Percentiles rank a stretch among this genome's conserved stretches.
These are phyloP conservation scores for Agrochola lota DNA, from an alignment of 2,888 invertebrate genomes.

Conservation along the genomic window DNA sequence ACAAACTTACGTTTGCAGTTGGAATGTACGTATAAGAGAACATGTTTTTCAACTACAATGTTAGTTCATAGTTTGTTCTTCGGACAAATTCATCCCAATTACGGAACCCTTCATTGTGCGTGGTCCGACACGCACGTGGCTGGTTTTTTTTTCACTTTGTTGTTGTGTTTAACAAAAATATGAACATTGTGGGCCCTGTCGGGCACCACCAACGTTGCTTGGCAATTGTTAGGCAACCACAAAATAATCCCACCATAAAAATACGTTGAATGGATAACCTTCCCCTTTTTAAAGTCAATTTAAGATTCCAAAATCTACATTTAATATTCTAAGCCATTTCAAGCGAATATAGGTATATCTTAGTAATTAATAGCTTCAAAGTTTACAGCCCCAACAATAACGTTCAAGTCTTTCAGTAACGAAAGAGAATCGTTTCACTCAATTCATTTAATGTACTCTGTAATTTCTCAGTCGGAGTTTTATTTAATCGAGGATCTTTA, in stretches of 20 bases:
- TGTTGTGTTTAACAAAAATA: too few species aligned
- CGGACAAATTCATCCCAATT: too few species aligned
- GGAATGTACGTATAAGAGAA: too few species aligned
- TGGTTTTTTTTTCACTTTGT: too few species aligned
- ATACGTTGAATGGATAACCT: background rate
- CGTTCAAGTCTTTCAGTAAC: slow-evolving; percentile 14
- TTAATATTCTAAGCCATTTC: background rate
- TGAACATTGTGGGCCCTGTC: too few species aligned
- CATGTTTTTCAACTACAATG: too few species aligned
- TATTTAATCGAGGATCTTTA: slow-evolving; percentile 40
- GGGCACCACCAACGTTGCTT: background rate
- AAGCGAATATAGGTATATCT: slow-evolving; percentile 8
- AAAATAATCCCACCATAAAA: background rate
- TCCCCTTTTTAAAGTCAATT: background rate
- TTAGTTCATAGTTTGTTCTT: too few species aligned
- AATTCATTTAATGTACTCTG: slow-evolving; percentile 55
- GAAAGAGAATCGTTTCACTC: slow-evolving; percentile 44
- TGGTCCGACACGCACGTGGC: too few species aligned
- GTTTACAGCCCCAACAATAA: slow-evolving; percentile 43
- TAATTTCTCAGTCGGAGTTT: slow-evolving; percentile 44
- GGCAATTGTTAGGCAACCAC: background rate
- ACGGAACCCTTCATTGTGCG: too few species aligned
- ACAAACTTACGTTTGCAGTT: too few species aligned
- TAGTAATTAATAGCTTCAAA: slow-evolving; percentile 50
- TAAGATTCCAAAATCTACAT: background rate